Base-by-base conservation (phyloP, 2,113 vertebrate species). In the Embiotoca jacksoni region DNA sequence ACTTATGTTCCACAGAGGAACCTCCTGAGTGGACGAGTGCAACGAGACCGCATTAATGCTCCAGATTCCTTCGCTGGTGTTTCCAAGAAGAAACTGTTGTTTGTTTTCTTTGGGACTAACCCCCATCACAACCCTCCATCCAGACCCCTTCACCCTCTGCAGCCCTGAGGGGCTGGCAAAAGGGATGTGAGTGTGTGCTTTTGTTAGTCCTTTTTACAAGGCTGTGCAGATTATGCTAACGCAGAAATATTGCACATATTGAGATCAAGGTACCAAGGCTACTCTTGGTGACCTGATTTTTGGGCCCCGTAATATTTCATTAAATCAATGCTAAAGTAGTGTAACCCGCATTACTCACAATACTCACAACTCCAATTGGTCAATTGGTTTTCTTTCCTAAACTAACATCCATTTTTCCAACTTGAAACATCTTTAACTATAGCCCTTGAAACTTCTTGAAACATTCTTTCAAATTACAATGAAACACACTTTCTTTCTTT, bases 21-120 rank as follows among this genome's bases (percentile, higher is more conserved):
- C 82, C 80, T 59, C 32, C 23, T 23, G 63, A 50, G 41, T 62
- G 44, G 49, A 62, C 3, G 54, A 54, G 55, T 56, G 36, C 79
- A 76, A 68, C 54, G 35, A 33, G 67, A 82, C 70, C 60, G 35
- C 46, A 84, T 78, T 74, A 71, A 82, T 65, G 63, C 78, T 78
- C 47, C 70, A 76, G 57, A 86, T 82, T 73, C 58, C 67, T 76
- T 71, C 60, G 79, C 64, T 65, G 41, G 62, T 77, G 71, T 75
- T 87, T 92, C 82, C 70, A 77, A 88, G 80, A 84, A 77, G 69
- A 70, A 89, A 84, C 23, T 16, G 55, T 50, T 73, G 63, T 73
- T 86, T 72, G 54, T 84, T 92, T 87, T 75, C 63, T 46, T 85
- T 67, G 78, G 36, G 63, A 78, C 52, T 56, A 63, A 83, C 64